Conservation (phyloP, 2,888 invertebrate species). For the Agrilus mali region DNA sequence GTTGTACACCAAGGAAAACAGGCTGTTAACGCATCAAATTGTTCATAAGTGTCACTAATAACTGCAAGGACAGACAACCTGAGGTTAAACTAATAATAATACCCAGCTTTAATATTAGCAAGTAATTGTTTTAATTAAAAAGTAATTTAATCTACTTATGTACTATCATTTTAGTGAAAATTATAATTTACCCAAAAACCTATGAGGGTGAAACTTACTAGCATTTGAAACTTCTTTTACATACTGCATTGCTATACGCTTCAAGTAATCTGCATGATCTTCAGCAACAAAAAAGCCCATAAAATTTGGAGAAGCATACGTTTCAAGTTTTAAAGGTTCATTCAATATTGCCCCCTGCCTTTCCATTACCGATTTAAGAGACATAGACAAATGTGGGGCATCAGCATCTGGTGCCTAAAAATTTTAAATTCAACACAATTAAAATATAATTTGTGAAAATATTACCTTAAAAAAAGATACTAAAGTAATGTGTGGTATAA, state of each 20-base stretch:
- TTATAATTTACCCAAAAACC: background rate
- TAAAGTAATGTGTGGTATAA: slow-evolving; percentile 79
- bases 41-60: slow-evolving; percentile 60
- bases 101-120: slow-evolving; percentile 6
- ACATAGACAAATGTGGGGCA: slow-evolving; percentile 53
- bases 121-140: slow-evolving; percentile 1
- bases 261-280: slow-evolving; percentile 67
- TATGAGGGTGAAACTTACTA: slow-evolving; percentile 38
- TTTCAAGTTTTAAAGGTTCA: slow-evolving; percentile 59
- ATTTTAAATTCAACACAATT: slow-evolving; percentile 4
- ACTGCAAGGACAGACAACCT: slow-evolving; percentile 40
- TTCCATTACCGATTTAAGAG: slow-evolving; percentile 63
- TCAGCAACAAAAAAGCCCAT: slow-evolving; percentile 84
- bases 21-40: slow-evolving; percentile 61
- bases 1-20: slow-evolving; percentile 66
- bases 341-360: slow-evolving; percentile 53
- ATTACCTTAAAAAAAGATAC: slow-evolving; percentile 80
- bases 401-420: slow-evolving; percentile 63
- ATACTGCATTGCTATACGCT: slow-evolving; percentile 65
- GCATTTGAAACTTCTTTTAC: slow-evolving; percentile 66
- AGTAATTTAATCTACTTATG: background rate
- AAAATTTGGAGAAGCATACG: slow-evolving; percentile 77
- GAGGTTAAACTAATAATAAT: slow-evolving; percentile 6
- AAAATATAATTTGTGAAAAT: background rate
- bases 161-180: background rate